phyloP scores from a whole-genome alignment of 2,797 vertebrate species.

The Lagodon rhomboides region DNA sequence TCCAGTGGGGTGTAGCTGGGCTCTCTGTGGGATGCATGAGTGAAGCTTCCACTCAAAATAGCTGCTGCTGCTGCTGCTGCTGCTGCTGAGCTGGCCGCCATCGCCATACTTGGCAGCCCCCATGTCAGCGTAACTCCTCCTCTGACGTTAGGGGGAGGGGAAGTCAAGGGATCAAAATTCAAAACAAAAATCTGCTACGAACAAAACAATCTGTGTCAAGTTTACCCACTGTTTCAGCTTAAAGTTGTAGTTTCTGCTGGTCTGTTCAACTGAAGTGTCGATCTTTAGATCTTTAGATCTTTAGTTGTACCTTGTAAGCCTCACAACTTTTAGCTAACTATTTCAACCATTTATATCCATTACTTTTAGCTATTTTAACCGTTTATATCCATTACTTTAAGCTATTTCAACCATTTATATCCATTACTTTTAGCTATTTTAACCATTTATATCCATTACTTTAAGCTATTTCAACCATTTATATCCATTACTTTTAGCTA shows the following conservation, averaged over 20 bases:
- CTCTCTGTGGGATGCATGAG: background rate
- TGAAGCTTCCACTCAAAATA: slow-evolving; percentile 62
- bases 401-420: background rate
- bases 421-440: background rate
- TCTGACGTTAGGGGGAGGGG: background rate
- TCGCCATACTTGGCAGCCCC: slow-evolving; percentile 55
- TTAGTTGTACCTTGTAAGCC: too few relatives aligned
- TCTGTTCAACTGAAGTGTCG: background rate
- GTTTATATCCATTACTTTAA: too few relatives aligned
- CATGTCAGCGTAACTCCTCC: slow-evolving; percentile 8
- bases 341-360: background rate
- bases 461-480: too few relatives aligned
- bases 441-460: too few relatives aligned
- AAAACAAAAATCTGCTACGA: slow-evolving; percentile 17
- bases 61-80: slow-evolving; percentile 1
- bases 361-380: background rate
- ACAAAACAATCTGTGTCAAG: accelerated
- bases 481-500: background rate
- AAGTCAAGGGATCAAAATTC: slow-evolving; percentile 22
- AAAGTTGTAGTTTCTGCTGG: background rate
- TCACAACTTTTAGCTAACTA: too few relatives aligned
- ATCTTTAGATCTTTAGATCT: too few relatives aligned
- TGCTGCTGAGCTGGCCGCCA: slow-evolving; percentile 37
- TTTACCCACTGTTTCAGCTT: background rate
- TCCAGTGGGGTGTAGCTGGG: slow-evolving; percentile 22